These are phyloP conservation scores for Thera obeliscata DNA, from an alignment of 2,888 invertebrate species.

Conservation along the genomic window DNA sequence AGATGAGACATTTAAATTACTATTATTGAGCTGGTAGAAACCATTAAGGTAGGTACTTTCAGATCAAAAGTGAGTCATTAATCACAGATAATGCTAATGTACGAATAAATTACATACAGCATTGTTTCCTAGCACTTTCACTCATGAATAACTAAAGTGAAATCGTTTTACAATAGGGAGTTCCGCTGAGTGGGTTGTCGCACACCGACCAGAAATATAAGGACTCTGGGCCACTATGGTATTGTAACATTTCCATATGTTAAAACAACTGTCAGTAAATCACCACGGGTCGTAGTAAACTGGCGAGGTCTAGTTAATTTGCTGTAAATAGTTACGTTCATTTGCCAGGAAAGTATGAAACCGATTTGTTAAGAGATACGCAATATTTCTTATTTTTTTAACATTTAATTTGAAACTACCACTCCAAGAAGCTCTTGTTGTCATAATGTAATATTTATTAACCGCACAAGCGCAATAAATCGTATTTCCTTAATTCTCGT, in stretches of 20 bases:
- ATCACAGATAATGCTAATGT: conserved; percentile 28
- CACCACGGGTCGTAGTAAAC: conserved; percentile 33
- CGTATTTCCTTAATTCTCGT: conserved; percentile 19
- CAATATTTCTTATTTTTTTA: too few species aligned
- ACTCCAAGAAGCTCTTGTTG: too few species aligned
- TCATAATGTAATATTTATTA: conserved; percentile 9
- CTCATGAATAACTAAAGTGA: conserved; percentile 65
- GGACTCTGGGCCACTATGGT: conserved; percentile 46
- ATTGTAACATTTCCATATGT: conserved; percentile 18
- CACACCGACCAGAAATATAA: conserved; percentile 46
- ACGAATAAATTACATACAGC: conserved; percentile 44
- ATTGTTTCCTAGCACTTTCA: conserved; percentile 70
- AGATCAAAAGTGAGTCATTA: conserved; percentile 30
- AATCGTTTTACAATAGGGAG: conserved; percentile 67
- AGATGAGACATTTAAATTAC: too few species aligned
- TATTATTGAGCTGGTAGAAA: not conserved
- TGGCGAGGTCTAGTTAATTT: conserved; percentile 31
- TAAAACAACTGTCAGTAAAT: conserved; percentile 8
- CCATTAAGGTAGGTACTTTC: not conserved
- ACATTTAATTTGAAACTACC: not conserved
- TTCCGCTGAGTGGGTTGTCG: conserved; percentile 54
- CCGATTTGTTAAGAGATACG: too few species aligned
- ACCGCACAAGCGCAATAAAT: conserved; percentile 8
- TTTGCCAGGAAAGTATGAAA: conserved; percentile 32
- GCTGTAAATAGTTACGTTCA: conserved; percentile 16